These are phyloP conservation scores for Rhinoraja longicauda DNA, from an alignment of 2,797 vertebrate genomes.

Conservation along the genomic window DNA sequence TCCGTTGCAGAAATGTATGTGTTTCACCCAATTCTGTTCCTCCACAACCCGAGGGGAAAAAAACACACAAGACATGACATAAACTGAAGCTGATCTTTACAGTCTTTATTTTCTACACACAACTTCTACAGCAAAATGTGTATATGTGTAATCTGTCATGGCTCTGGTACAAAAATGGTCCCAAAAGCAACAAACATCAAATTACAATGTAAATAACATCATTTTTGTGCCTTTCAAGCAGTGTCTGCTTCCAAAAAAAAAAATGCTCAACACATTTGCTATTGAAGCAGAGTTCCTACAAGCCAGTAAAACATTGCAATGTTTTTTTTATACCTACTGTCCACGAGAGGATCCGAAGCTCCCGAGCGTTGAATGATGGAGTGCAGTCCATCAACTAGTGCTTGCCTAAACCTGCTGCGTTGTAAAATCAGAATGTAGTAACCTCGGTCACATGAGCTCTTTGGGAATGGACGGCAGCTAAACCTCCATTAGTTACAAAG, in stretches of 20 bases:
- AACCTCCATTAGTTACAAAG: background rate
- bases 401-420: background rate
- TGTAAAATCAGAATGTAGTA: conserved; percentile 6
- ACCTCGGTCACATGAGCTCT: background rate
- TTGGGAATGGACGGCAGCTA: background rate
- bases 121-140: background rate
- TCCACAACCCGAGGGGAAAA: background rate
- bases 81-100: background rate
- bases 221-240: background rate
- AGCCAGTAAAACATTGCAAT: background rate
- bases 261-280: background rate
- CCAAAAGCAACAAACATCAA: conserved; percentile 30
- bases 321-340: background rate
- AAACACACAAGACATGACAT: background rate
- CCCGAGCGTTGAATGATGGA: background rate
- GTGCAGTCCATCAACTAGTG: background rate
- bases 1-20: background rate
- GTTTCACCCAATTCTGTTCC: background rate
- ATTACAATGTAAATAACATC: background rate
- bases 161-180: conserved; percentile 21
- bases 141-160: background rate
- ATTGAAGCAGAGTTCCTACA: background rate
- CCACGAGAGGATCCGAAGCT: background rate
- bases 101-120: conserved; percentile 16
- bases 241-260: background rate